These are phyloP conservation scores for Limnephilus marmoratus DNA, from an alignment of 2,888 invertebrate genomes.

Conservation along the genomic window DNA sequence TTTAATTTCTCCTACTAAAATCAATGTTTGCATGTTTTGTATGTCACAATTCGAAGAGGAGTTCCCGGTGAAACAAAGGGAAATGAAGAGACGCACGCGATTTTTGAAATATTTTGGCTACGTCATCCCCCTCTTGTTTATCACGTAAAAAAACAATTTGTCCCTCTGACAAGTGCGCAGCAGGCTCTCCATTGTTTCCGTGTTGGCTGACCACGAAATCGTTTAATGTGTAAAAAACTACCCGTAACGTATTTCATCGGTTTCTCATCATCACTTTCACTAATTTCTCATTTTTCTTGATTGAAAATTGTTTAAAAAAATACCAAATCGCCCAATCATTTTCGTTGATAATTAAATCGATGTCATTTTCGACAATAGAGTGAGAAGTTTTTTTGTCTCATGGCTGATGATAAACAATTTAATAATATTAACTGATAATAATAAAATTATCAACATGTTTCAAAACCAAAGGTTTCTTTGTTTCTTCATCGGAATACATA, in stretches of 20 bases:
- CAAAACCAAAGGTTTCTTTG: no score
- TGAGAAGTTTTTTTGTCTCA: no score
- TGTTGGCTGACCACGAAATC: background rate
- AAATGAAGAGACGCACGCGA: constrained; percentile 37
- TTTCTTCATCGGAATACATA: no score
- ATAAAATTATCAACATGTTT: no score
- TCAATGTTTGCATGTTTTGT: constrained; percentile 6
- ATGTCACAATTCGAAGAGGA: constrained; percentile 9
- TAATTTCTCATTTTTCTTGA: background rate
- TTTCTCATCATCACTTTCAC: background rate
- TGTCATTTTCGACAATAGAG: background rate
- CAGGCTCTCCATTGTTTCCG: background rate
- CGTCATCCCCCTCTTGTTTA: constrained; percentile 40
- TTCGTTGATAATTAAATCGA: no score
- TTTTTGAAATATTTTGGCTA: constrained; percentile 44
- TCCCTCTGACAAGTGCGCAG: constrained; percentile 47
- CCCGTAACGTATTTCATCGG: background rate
- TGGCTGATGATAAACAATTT: no score
- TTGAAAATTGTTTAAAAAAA: background rate
- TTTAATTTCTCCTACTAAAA: background rate
- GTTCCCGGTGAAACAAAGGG: background rate
- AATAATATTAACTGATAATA: no score
- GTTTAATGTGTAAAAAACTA: background rate
- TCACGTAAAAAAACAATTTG: constrained; percentile 61
- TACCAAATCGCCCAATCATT: background rate